Base-by-base conservation (phyloP, 2,888 invertebrate species). In the Serripes groenlandicus region DNA sequence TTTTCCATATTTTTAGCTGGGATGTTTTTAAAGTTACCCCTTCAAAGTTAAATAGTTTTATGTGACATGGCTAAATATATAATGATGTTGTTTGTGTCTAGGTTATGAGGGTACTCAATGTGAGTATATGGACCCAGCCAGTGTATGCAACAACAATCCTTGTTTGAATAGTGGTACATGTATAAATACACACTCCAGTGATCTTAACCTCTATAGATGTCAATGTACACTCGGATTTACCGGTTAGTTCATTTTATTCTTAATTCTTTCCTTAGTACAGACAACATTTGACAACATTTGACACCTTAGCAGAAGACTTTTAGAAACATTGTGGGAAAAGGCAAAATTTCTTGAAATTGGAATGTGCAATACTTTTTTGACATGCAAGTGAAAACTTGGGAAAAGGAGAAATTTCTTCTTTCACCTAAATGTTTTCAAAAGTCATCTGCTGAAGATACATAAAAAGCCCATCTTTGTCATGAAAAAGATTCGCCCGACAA, bases 141-240 rank as follows among this genome's bases (percentile, higher is more conserved):
- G 93, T 77, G 97, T 97, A 69, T 99, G 99, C 94, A 98, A 98
- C 95, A 96, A 97, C 32, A 96, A 96, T 81, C 99, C 98, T 0
- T 99, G 99, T 94, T 95, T 96, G 91, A 97, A 99, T 94, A 97
- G 98, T 68, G 99, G 98, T 60, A 97, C 97, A 64, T 99, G 99
- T 95, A 96, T 97, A 86, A 96, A 99, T 87, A 96, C 96, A 89
- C 85, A 88, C 49, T 97, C 69, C 97, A 32, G 26, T 30, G 80
- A 85, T 60, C 95, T 99, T 74, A 96, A 96, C 83, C 96, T 97
- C 78, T 99, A 97, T 95, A 97, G 97, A 90, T 99, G 99, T 95
- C 96, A 97, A 83, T 99, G 99, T 94, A 96, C 97, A 28, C 96
- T 97, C 21, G 98, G 98, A 75, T 98, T 97, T 95, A 92, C 92